Base-by-base conservation (phyloP, 2,888 invertebrate species). In the Drosophila mulleri region DNA sequence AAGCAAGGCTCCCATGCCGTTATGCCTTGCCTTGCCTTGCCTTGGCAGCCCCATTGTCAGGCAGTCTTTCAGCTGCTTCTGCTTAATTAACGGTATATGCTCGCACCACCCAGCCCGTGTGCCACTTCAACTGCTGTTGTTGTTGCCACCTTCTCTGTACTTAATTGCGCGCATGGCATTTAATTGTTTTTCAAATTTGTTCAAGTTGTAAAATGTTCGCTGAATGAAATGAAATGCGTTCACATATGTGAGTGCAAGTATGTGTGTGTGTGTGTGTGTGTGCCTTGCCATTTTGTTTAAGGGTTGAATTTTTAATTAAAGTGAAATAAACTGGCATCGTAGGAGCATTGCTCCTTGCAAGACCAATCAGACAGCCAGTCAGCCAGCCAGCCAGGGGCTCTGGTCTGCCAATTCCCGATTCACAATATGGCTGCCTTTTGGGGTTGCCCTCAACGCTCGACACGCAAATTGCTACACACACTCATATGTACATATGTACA, bases 131-230 rank as follows among this genome's bases (percentile, higher is more conserved):
- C 75, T 69, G 60, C 57, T 48, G 0, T 63, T 67, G 72, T 61
- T 64, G 70, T 90, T 90, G 90, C 90, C 91, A 91, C 91, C 91
- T 91, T 84, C 90, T 90, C 88, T 90, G 91, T 85, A 90, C 85
- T 91, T 91, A 91, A 91, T 92, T 91, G 92, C 88, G 91, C 91
- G 90, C 91, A 91, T 91, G 91, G 89, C 90, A 92, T 92, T 91
- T 91, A 91, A 91, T 91, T 92, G 92, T 92, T 91, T 91, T 91
- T 91, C 89, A 90, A 90, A 90, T 87, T 87, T 88, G 86, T 88
- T 89, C 86, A 75, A 89, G 75, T 81, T 86, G 90, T 88, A 88
- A 87, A 89, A 77, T 82, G 80, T 83, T 70, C 82, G 75, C 83
- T 74, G 79, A 80, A 74, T 71, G 74, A 80, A 81, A 74, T 71